These are phyloP conservation scores for Lycorma delicatula DNA, from an alignment of 1,140 invertebrate species.

Conservation along the genomic window DNA sequence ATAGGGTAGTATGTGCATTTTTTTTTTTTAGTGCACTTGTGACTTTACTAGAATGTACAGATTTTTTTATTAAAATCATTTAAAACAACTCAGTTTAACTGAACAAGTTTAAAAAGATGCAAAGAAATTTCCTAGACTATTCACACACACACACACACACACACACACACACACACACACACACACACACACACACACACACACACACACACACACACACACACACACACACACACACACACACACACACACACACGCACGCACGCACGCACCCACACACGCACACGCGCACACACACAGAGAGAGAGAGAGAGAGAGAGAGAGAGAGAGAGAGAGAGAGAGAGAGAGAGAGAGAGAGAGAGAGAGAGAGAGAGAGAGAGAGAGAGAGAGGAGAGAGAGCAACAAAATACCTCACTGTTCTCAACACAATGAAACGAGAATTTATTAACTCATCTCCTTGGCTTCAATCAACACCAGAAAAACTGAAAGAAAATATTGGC, in stretches of 20 bases:
- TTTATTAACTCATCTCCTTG: too few species aligned
- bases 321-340: neutral
- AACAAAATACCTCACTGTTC: too few species aligned
- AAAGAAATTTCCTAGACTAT: too few species aligned
- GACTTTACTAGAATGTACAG: too few species aligned
- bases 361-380: neutral
- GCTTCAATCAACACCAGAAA: too few species aligned
- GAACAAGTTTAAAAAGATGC: too few species aligned
- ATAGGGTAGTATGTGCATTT: too few species aligned
- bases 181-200: neutral
- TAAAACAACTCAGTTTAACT: too few species aligned
- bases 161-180: neutral
- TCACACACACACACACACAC: neutral
- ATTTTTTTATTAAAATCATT: too few species aligned
- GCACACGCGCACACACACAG: neutral
- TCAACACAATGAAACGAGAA: too few species aligned
- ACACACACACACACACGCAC: neutral
- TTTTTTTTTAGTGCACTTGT: too few species aligned
- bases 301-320: neutral
- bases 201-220: neutral
- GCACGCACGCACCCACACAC: neutral
- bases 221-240: neutral
- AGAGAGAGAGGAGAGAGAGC: neutral
- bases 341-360: neutral
- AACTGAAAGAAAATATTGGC: too few species aligned